These are phyloP conservation scores for Pantherophis alleghaniensis DNA, from an alignment of 2,797 vertebrate species.

Conservation along the genomic window DNA sequence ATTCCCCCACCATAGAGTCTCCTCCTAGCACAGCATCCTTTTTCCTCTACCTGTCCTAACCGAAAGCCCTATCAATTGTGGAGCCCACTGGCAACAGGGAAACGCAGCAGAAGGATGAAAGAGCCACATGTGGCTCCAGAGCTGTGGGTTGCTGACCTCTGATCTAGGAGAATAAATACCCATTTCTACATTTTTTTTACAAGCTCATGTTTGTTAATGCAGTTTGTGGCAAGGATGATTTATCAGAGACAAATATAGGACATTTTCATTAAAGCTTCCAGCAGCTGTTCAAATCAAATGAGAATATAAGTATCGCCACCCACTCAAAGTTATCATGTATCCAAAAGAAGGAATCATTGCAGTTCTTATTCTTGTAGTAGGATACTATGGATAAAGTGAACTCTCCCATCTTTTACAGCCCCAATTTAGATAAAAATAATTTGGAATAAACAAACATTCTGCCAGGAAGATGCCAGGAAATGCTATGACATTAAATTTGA, in stretches of 20 bases:
- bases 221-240: slow-evolving; percentile 6
- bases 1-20: too few species aligned
- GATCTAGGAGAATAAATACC: not conserved
- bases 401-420: slow-evolving; percentile 25
- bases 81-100: too few species aligned
- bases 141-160: too few species aligned
- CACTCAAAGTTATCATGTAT: slow-evolving; percentile 52
- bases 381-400: slow-evolving; percentile 14
- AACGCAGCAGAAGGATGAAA: too few species aligned
- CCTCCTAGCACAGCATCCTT: too few species aligned
- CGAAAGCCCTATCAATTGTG: too few species aligned
- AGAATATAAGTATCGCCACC: not conserved
- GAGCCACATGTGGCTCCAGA: too few species aligned
- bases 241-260: slow-evolving; percentile 1
- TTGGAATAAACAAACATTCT: not conserved
- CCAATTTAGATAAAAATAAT: not conserved
- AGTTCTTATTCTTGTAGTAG: slow-evolving; percentile 55
- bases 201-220: slow-evolving; percentile 6
- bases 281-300: slow-evolving; percentile 60
- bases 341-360: slow-evolving; percentile 61
- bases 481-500: not conserved
- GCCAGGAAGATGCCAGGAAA: not conserved
- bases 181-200: not conserved
- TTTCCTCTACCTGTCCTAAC: too few species aligned
- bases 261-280: slow-evolving; percentile 34